phyloP scores from a whole-genome alignment of 2,888 invertebrate genomes.

The Phaonia tiefii region DNA sequence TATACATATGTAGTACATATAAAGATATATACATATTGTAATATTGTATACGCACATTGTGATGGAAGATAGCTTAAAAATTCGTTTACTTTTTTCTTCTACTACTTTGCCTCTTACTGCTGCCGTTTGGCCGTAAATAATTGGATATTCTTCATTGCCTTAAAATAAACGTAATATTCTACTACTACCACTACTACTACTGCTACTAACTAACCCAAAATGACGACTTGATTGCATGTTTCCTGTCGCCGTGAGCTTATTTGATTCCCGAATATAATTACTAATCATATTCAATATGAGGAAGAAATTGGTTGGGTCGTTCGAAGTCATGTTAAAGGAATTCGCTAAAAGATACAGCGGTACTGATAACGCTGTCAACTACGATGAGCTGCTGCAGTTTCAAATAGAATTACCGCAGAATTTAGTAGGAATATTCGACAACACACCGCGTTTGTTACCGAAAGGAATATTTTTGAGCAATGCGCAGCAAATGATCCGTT shows the following conservation, averaged over 20 bases:
- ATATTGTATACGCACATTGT: slow-evolving; percentile 33
- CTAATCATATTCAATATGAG: slow-evolving; percentile 35
- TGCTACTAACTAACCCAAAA: slow-evolving; percentile 56
- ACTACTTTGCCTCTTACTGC: slow-evolving; percentile 57
- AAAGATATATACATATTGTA: slow-evolving; percentile 1
- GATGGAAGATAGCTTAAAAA: slow-evolving; percentile 46
- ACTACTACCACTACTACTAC: slow-evolving; percentile 54
- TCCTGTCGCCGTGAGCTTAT: slow-evolving; percentile 56
- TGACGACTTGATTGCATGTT: slow-evolving; percentile 57
- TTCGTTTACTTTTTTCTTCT: slow-evolving; percentile 66
- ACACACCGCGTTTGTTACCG: slow-evolving; percentile 73
- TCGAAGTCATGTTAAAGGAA: slow-evolving; percentile 71
- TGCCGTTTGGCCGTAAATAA: slow-evolving; percentile 63
- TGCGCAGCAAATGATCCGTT: slow-evolving; percentile 80
- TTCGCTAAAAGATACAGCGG: slow-evolving; percentile 74
- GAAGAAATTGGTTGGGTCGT: slow-evolving; percentile 67
- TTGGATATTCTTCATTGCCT: slow-evolving; percentile 58
- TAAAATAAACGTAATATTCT: slow-evolving; percentile 53
- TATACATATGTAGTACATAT: too few relatives aligned
- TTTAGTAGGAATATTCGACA: slow-evolving; percentile 75
- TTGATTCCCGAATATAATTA: slow-evolving; percentile 38
- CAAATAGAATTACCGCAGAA: slow-evolving; percentile 77
- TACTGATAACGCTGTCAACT: slow-evolving; percentile 74
- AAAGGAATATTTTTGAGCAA: slow-evolving; percentile 82
- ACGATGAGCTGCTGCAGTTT: slow-evolving; percentile 50